Percentiles rank a stretch among this genome's conserved stretches.
Evolutionary conservation across 2,797 vertebrate genomes (phyloP).

Genomic region (Peromyscus attwateri): DNA sequence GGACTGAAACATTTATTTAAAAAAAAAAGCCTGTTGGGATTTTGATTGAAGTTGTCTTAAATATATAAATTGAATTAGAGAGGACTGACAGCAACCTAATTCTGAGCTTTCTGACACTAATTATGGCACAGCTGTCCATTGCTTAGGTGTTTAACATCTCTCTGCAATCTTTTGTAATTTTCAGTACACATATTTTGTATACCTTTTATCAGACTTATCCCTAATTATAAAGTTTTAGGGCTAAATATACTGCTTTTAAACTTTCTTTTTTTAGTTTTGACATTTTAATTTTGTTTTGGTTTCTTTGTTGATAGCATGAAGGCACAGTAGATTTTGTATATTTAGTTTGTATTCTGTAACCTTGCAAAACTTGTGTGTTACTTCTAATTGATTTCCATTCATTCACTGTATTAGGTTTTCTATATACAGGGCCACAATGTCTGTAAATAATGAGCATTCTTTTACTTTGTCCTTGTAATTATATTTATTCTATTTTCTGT

Average conservation of each 20-base stretch:
- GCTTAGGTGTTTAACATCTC: background rate
- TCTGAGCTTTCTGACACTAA: background rate
- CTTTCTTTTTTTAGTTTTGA: slow-evolving; percentile 19
- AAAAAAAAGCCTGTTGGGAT: background rate
- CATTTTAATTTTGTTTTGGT: slow-evolving; percentile 55
- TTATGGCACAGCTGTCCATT: background rate
- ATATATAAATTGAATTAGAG: slow-evolving; percentile 14
- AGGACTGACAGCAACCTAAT: background rate
- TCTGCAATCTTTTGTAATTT: slow-evolving; percentile 1
- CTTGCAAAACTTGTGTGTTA: background rate
- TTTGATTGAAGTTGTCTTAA: background rate
- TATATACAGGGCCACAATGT: background rate
- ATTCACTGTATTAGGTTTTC: slow-evolving; percentile 21
- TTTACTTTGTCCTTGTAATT: background rate
- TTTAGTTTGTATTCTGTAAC: slow-evolving; percentile 1
- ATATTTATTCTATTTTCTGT: background rate
- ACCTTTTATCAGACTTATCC: slow-evolving; percentile 12
- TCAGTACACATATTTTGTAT: background rate
- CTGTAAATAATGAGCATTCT: slow-evolving; percentile 30
- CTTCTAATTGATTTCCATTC: background rate
- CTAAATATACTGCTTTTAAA: slow-evolving; percentile 28
- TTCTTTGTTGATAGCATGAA: slow-evolving; percentile 35
- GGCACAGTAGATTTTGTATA: background rate
- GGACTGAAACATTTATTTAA: background rate
- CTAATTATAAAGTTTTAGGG: background rate